phyloP scores from a whole-genome alignment of 2,888 invertebrate species.

The Tinea pellionella region DNA sequence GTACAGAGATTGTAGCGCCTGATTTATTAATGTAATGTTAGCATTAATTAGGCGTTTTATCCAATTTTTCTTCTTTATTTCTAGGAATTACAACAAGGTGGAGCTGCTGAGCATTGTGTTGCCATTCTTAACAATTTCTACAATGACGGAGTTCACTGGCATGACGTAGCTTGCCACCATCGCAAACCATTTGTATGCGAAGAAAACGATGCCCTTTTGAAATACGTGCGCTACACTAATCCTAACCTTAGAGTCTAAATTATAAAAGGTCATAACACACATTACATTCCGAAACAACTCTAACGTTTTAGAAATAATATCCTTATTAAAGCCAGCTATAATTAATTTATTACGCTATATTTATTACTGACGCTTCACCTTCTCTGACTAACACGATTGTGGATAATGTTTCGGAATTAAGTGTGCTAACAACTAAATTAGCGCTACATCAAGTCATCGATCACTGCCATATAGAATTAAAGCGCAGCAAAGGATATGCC shows the following conservation, averaged over 20 bases:
- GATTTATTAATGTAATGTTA: no score
- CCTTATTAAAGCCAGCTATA: background rate
- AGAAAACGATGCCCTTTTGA: constrained; percentile 86
- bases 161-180: constrained; percentile 91
- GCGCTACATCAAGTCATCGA: background rate
- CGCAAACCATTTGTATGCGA: constrained; percentile 90
- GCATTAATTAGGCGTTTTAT: no score
- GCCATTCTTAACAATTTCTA: constrained; percentile 91
- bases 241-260: constrained; percentile 79
- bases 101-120: constrained; percentile 87
- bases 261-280: background rate
- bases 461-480: background rate
- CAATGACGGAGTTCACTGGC: constrained; percentile 92
- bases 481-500: background rate
- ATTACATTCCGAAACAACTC: background rate
- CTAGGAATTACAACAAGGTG: constrained; percentile 81
- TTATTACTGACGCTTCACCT: background rate
- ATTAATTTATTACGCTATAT: constrained; percentile 2
- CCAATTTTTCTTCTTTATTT: background rate
- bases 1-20: no score
- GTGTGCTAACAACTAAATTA: background rate
- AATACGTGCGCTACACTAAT: constrained; percentile 86
- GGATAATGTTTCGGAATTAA: background rate
- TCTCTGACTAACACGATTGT: background rate
- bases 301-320: background rate